phyloP scores from a whole-genome alignment of 2,113 vertebrate species.

The Cervus canadensis region DNA sequence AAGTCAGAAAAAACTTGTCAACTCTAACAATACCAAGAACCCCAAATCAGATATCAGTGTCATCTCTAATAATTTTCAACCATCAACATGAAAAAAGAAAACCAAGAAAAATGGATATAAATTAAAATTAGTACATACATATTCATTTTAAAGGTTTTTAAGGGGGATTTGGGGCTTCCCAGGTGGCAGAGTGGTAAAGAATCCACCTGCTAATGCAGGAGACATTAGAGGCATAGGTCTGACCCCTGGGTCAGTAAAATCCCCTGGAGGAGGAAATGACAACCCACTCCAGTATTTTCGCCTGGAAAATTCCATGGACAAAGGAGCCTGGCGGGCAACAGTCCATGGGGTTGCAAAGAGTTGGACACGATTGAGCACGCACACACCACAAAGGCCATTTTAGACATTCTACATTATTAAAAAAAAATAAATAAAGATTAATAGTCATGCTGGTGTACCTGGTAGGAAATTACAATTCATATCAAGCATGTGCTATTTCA shows the following conservation, averaged over 20 bases:
- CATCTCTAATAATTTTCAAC: not conserved
- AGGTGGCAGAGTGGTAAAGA: not conserved
- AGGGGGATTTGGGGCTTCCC: not conserved
- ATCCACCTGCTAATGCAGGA: not conserved
- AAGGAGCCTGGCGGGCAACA: not conserved
- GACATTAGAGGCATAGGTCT: not conserved
- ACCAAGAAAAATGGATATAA: not conserved
- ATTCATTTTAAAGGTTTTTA: not conserved
- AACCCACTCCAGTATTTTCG: not conserved
- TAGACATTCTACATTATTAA: not conserved
- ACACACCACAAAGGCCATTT: not conserved
- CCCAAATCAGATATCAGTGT: not conserved
- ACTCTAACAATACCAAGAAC: not conserved
- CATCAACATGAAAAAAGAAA: not conserved
- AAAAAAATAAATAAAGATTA: not conserved
- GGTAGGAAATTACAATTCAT: not conserved
- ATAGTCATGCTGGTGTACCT: not conserved
- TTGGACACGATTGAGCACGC: not conserved
- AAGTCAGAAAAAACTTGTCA: not conserved
- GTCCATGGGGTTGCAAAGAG: not conserved
- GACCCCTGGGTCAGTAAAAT: not conserved
- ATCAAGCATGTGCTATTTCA: not conserved
- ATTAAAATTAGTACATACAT: not conserved
- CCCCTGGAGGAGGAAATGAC: not conserved
- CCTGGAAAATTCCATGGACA: not conserved